Conservation (phyloP, 2,113 vertebrate genomes). For the Macaca nemestrina region DNA sequence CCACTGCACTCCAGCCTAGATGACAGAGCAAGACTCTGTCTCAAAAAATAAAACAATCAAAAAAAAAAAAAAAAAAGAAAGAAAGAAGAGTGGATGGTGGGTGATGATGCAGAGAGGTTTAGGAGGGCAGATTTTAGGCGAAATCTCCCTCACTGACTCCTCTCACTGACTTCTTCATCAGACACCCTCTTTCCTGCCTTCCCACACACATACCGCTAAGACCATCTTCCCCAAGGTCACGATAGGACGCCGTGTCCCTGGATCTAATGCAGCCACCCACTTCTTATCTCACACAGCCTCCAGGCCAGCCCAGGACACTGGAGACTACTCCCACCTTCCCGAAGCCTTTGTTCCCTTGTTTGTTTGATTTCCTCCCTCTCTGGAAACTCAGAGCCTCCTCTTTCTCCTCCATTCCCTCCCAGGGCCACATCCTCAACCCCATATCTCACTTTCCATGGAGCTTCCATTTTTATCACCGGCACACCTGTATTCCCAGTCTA, state of each 20-base stretch:
- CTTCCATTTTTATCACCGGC: neutral
- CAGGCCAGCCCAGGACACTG: neutral
- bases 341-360: neutral
- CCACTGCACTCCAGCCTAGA: too few species aligned
- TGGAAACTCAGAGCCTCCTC: neutral
- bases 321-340: neutral
- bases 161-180: neutral
- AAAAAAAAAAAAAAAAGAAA: too few species aligned
- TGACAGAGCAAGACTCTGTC: too few species aligned
- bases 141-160: neutral
- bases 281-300: neutral
- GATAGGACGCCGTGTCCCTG: fast-evolving
- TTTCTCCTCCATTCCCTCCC: neutral
- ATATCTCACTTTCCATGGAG: fast-evolving
- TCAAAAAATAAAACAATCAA: too few species aligned
- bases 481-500: too few species aligned
- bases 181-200: neutral
- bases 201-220: neutral
- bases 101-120: neutral
- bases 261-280: neutral
- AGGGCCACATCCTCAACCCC: neutral
- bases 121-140: neutral
- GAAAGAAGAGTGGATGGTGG: too few species aligned
- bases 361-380: neutral
- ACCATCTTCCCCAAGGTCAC: neutral